These are phyloP conservation scores for Onthophagus taurus DNA, from an alignment of 1,140 invertebrate species.

Conservation along the genomic window DNA sequence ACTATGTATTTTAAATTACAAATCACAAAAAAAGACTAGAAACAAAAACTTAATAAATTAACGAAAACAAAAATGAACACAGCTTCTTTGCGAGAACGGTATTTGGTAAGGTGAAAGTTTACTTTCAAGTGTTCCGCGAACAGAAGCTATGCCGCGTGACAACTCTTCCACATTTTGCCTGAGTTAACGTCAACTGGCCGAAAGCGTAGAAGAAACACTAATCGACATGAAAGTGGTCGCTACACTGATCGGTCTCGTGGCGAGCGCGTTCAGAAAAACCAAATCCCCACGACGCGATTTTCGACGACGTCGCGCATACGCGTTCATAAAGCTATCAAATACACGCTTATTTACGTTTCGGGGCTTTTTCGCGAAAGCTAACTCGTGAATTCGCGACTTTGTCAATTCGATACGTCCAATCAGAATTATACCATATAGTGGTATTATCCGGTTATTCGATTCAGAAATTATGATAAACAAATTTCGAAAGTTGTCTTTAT, in stretches of 20 bases:
- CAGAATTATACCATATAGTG: no score
- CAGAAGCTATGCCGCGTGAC: constrained; percentile 3
- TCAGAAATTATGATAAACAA: no score
- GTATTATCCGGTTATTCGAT: no score
- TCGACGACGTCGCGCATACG: no score
- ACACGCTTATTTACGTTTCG: no score
- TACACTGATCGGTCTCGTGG: neutral
- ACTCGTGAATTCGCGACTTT: no score
- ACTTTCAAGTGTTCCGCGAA: neutral
- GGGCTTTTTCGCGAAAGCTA: no score
- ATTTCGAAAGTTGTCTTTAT: no score
- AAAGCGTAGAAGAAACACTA: neutral
- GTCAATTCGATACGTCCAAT: no score
- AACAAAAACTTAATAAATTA: constrained; percentile 2
- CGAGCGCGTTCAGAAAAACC: neutral
- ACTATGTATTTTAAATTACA: neutral
- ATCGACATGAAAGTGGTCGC: constrained; percentile 1
- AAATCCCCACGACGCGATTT: neutral
- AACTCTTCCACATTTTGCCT: constrained; percentile 9
- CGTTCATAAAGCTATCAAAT: no score
- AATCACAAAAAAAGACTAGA: constrained; percentile 10
- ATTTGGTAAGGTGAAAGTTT: constrained; percentile 3
- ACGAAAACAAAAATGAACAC: constrained; percentile 3
- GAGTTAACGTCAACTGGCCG: neutral
- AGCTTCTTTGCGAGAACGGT: neutral